Percentiles rank a stretch among this genome's conserved stretches.
phyloP scores from a whole-genome alignment of 1,140 invertebrate species.

The Matsumurasca onukii region DNA sequence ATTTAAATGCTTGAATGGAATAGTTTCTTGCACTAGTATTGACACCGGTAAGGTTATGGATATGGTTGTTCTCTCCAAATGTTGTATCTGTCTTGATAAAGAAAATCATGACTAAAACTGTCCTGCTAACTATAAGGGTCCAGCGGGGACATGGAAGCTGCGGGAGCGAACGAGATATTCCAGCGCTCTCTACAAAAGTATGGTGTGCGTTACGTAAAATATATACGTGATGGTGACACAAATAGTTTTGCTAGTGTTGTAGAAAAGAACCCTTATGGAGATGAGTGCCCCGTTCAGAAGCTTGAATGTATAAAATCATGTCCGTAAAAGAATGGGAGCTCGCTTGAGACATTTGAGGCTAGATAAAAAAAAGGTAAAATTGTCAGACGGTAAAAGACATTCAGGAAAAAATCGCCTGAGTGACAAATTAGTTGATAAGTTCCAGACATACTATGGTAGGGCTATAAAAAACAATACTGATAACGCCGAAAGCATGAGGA shows the following conservation, averaged over 20 bases:
- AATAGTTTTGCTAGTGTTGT: conserved; percentile 20
- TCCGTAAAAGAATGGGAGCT: conserved; percentile 34
- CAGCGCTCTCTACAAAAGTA: conserved; percentile 20
- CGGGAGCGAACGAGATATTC: conserved; percentile 14
- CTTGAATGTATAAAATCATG: conserved; percentile 32
- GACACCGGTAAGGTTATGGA: conserved; percentile 28
- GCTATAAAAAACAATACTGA: conserved; percentile 36
- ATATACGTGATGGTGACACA: conserved; percentile 22
- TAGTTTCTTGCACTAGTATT: conserved; percentile 24
- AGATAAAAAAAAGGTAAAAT: conserved; percentile 3
- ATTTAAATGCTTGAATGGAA: conserved; percentile 18
- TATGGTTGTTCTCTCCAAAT: conserved; percentile 12
- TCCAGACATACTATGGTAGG: conserved; percentile 31
- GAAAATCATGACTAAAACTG: conserved; percentile 17
- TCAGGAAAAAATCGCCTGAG: conserved; percentile 1
- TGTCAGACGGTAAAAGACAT: conserved; percentile 27
- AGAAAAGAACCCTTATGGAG: conserved; percentile 25
- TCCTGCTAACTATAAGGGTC: background rate
- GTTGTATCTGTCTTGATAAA: conserved; percentile 20
- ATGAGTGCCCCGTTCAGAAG: conserved; percentile 13
- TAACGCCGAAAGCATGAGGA: conserved; percentile 44
- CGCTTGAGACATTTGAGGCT: conserved; percentile 29
- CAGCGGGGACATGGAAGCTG: conserved; percentile 27
- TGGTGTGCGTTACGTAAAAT: conserved; percentile 20
- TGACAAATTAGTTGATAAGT: conserved; percentile 7